Percentiles rank a stretch among this genome's conserved stretches.
Evolutionary conservation across 2,797 vertebrate species (phyloP).

Genomic region (Melanotaenia maccullochi): DNA sequence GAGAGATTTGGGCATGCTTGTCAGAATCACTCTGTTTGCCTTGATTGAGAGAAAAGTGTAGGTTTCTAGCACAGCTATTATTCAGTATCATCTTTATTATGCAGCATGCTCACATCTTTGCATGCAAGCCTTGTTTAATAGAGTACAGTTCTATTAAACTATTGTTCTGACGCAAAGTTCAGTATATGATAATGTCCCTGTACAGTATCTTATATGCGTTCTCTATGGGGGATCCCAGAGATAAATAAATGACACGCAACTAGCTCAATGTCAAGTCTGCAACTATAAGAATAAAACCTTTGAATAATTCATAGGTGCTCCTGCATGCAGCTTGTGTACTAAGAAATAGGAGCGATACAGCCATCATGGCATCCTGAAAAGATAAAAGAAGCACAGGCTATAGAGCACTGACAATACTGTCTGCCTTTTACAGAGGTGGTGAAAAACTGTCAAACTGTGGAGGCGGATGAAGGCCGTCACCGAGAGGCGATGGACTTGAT

Average conservation of each 20-base stretch:
- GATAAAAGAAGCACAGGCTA: constrained; percentile 54
- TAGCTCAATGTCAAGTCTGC: constrained; percentile 60
- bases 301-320: constrained; percentile 68
- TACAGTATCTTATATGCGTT: constrained; percentile 7
- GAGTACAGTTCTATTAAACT: background rate
- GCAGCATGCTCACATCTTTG: background rate
- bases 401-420: constrained; percentile 45
- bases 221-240: constrained; percentile 29
- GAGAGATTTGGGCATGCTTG: constrained; percentile 56
- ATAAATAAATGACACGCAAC: constrained; percentile 44
- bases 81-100: constrained; percentile 19
- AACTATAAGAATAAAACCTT: constrained; percentile 48
- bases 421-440: constrained; percentile 45
- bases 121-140: background rate
- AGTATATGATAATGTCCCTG: background rate
- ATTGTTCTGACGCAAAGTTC: constrained; percentile 20
- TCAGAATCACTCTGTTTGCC: constrained; percentile 48
- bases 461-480: constrained; percentile 55
- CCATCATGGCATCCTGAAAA: constrained; percentile 39
- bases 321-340: constrained; percentile 45
- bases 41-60: constrained; percentile 46
- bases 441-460: constrained; percentile 61
- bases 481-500: constrained; percentile 36
- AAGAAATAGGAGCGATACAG: constrained; percentile 35
- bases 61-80: constrained; percentile 33